Evolutionary conservation across 2,797 vertebrate genomes (phyloP).

Genomic region (Iguana delicatissima): DNA sequence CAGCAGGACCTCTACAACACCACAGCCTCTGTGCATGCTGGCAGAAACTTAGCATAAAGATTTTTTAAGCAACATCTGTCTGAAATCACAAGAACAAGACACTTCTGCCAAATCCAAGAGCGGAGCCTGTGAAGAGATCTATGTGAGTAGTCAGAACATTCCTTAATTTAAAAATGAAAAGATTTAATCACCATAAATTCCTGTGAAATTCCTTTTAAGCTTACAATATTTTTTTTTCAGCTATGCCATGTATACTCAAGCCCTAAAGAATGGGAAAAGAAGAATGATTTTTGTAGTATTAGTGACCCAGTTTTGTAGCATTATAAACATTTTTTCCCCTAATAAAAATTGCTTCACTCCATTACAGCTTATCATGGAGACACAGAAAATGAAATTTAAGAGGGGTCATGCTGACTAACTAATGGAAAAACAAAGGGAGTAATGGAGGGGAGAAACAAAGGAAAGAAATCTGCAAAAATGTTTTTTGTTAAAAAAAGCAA

Average conservation of each 20-base stretch:
- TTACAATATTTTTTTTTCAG: not conserved
- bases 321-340: constrained; percentile 42
- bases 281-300: constrained; percentile 14
- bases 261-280: not conserved
- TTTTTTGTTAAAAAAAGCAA: constrained; percentile 16
- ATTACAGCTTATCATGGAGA: constrained; percentile 29
- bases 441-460: constrained; percentile 16
- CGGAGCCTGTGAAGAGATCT: not conserved
- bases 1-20: too few species aligned
- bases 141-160: not conserved
- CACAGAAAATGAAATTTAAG: constrained; percentile 13
- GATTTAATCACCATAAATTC: not conserved
- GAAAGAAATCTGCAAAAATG: constrained; percentile 22
- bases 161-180: not conserved
- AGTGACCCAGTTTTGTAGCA: constrained; percentile 36
- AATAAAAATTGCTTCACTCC: constrained; percentile 44
- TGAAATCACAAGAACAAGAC: not conserved
- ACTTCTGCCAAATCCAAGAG: not conserved
- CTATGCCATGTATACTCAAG: not conserved
- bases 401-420: not conserved
- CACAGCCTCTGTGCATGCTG: not conserved
- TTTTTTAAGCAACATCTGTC: constrained; percentile 1
- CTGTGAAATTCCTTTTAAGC: not conserved
- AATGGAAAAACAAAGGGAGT: constrained; percentile 38
- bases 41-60: not conserved